phyloP scores from a whole-genome alignment of 2,888 invertebrate genomes.

The Torymus texanus region DNA sequence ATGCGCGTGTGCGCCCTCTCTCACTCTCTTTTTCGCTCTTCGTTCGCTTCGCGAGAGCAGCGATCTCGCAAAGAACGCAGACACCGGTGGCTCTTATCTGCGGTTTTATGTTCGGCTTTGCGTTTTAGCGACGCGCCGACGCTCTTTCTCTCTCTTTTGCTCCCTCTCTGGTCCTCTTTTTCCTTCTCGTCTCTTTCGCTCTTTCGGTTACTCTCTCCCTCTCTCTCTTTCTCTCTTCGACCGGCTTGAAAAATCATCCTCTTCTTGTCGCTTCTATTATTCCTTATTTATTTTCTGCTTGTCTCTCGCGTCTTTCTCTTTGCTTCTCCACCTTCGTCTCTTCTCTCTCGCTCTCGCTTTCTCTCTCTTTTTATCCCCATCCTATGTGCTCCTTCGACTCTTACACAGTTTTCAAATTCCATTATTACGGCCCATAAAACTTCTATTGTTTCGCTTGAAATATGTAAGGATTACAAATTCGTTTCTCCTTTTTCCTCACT shows the following conservation, averaged over 20 bases:
- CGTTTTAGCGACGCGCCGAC: conserved; percentile 63
- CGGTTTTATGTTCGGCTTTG: conserved; percentile 72
- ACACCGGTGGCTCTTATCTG: conserved; percentile 69
- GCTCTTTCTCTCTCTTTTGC: conserved; percentile 30
- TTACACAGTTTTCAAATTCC: conserved; percentile 56
- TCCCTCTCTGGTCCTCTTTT: conserved; percentile 3
- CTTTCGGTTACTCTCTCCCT: conserved; percentile 20
- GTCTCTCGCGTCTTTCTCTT: conserved; percentile 37
- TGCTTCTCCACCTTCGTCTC: conserved; percentile 29
- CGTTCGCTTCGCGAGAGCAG: conserved; percentile 55
- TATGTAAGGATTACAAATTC: conserved; percentile 53
- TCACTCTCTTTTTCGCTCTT: conserved; percentile 45
- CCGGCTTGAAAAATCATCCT: conserved; percentile 51
- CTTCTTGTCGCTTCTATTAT: conserved; percentile 55
- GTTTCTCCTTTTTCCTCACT: conserved; percentile 18
- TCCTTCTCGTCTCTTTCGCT: background rate
- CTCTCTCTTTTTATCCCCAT: conserved; percentile 49
- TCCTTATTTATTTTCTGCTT: conserved; percentile 56
- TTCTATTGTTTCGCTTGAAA: conserved; percentile 56
- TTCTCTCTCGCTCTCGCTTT: conserved; percentile 25
- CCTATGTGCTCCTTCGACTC: conserved; percentile 41
- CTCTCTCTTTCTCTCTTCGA: conserved; percentile 10
- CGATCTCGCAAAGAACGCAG: conserved; percentile 53
- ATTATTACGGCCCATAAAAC: conserved; percentile 56
- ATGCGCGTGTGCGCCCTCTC: conserved; percentile 33